Base-by-base conservation (phyloP, 2,113 vertebrate species). In the Nycticryphes semicollaris region DNA sequence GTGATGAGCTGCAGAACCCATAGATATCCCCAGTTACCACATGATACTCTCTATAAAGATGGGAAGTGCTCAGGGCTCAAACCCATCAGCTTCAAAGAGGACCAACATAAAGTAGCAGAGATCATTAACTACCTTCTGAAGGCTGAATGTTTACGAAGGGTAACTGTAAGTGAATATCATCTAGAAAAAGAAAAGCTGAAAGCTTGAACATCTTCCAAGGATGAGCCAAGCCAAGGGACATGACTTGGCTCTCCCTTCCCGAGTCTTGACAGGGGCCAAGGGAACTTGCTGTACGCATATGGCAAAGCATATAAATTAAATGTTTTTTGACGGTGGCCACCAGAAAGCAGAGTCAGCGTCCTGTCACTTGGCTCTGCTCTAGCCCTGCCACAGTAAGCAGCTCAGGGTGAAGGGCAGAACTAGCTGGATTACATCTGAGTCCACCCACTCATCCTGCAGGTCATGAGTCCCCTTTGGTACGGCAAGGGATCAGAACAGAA, bases 221-320 rank as follows among this genome's bases (percentile, higher is more conserved):
- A 89, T 59, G 81, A 96, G 63, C 72, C 70, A 92, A 72, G 94
- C 96, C 96, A 96, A 95, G 77, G 74, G 94, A 77, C 84, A 94
- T 95, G 96, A 95, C 94, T 96, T 96, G 96, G 96, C 95, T 93
- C 57, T 84, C 50, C 28, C 69, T 78, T 67, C 24, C 53, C 53
- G 23, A 67, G 15, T 57, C 95, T 67, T 89, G 37, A 94, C 0
- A 0, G 1, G 6, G 54, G 84, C 90, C 93, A 93, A 82, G 30
- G 33, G 41, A 87, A 73, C 80, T 93, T 76, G 73, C 56, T 92
- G 66, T 31, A 74, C 5, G 7, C 43, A 5, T 86, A 94, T 79
- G 67, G 84, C 31, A 66, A 95, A 91, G 84, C 57, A 37, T 63
- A 95, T 94, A 93, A 94, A 95, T 95, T 89, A 92, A 90, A 87